Percentiles rank a stretch among this genome's conserved stretches.
Evolutionary conservation across 1,140 invertebrate species (phyloP).

Genomic region (Cotesia typhae): DNA sequence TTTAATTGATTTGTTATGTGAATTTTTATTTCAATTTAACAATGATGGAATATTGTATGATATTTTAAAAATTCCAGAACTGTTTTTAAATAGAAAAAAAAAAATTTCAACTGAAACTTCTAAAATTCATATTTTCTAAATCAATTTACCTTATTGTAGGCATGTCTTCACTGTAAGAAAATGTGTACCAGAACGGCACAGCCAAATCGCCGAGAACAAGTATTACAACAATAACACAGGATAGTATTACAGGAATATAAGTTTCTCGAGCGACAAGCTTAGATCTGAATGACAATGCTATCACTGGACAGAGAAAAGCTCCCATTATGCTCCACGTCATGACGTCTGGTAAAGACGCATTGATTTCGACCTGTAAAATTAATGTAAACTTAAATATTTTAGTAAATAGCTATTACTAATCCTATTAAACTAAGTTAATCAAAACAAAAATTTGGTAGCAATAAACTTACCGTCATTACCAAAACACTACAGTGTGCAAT

Average conservation of each 20-base stretch:
- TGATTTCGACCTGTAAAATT: slow-evolving; percentile 52
- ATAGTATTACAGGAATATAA: slow-evolving; percentile 64
- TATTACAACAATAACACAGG: slow-evolving; percentile 64
- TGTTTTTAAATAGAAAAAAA: neutral
- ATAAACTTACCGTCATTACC: slow-evolving; percentile 65
- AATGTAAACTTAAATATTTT: neutral
- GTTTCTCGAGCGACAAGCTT: slow-evolving; percentile 61
- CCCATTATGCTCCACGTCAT: slow-evolving; percentile 52
- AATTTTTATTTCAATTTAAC: no score
- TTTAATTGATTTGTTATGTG: no score
- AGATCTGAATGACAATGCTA: slow-evolving; percentile 64
- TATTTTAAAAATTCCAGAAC: no score
- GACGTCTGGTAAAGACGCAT: slow-evolving; percentile 60
- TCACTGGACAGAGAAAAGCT: slow-evolving; percentile 63
- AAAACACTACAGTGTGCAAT: slow-evolving; percentile 71
- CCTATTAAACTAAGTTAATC: neutral
- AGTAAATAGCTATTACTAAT: no score
- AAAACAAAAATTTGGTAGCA: neutral
- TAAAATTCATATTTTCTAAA: slow-evolving; percentile 41
- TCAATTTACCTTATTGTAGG: slow-evolving; percentile 56
- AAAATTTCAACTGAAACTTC: slow-evolving; percentile 8
- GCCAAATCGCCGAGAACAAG: slow-evolving; percentile 66
- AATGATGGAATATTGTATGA: no score
- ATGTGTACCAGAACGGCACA: slow-evolving; percentile 67
- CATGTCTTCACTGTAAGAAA: slow-evolving; percentile 47